Evolutionary conservation across 2,797 vertebrate genomes (phyloP).

Genomic region (Gobio occitaniae): DNA sequence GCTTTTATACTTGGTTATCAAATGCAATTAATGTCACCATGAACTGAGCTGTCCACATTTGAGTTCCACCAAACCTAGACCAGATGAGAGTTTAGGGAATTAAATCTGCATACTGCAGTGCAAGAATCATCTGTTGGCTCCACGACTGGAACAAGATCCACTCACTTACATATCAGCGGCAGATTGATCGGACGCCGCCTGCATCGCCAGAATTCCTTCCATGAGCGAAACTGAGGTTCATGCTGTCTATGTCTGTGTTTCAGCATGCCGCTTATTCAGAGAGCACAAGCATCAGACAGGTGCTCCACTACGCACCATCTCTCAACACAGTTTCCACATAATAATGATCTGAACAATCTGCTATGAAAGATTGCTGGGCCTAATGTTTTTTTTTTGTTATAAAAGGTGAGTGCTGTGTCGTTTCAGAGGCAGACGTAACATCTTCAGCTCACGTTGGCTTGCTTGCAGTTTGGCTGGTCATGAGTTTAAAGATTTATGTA

Average conservation of each 20-base stretch:
- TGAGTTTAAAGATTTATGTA: not conserved
- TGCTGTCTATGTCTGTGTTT: conserved; percentile 27
- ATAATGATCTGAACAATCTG: conserved; percentile 24
- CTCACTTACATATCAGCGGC: conserved; percentile 1
- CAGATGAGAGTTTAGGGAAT: conserved; percentile 30
- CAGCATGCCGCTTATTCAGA: conserved; percentile 19
- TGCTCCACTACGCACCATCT: not conserved
- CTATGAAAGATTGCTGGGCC: not conserved
- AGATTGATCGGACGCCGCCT: conserved; percentile 43
- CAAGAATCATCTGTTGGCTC: not conserved
- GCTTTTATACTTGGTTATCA: not conserved
- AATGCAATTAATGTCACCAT: not conserved
- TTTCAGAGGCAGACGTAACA: not conserved
- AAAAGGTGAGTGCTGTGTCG: not conserved
- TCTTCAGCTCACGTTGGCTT: not conserved
- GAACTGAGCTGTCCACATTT: not conserved
- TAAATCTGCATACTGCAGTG: conserved; percentile 24
- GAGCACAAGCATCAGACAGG: conserved; percentile 32
- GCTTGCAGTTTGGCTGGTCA: not conserved
- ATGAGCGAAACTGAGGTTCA: conserved; percentile 25
- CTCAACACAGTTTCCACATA: conserved; percentile 49
- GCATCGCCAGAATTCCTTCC: conserved; percentile 55
- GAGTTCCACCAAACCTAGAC: conserved; percentile 37
- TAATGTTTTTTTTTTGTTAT: not conserved
- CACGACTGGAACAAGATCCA: not conserved